Evolutionary conservation across 2,113 vertebrate genomes (phyloP), one percentile per base, ranked within the genome.

Genomic region (Saguinus midas): DNA sequence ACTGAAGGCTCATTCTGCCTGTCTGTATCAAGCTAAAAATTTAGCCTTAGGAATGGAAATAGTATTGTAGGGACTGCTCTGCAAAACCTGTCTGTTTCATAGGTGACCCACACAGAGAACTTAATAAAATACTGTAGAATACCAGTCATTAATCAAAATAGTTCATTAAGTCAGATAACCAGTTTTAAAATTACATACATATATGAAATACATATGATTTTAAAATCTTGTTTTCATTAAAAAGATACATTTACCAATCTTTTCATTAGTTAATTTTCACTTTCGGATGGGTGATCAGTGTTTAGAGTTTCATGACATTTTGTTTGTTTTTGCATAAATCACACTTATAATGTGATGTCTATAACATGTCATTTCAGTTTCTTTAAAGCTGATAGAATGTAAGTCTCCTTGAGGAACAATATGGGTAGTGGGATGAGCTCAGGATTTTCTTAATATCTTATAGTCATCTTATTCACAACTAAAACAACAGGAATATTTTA

Each of bases 181-280:
- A 1, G 1, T 72, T 94, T 72, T 94, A 16, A 91, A 95, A 78
- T 66, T 18, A 35, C 13, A 68, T 57, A 23, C 13, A 29, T 25
- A 23, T 55, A 14, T 35, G 32, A 68, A 52, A 40, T 50, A 68
- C 18, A 9, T 43, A 25, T 50, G 21, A 14, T 50, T 80, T 58
- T 66, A 80, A 75, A 76, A 68, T 75, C 90, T 70, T 79, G 43
- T 48, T 91, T 91, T 84, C 88, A 86, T 29, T n/a, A n/a, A 55
- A 95, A 88, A 61, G 29, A 37, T 45, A 66, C 10, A 89, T 57
- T 93, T 13, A 27, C 17, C 66, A 48, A 57, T 70, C 21, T 91
- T 96, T 87, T 52, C 13, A 76, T 40, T 72, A 21, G 52, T 73
- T 66, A 23, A 9, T 85, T 8, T 11, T 50, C 73, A 5, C 5